Conservation (phyloP, 1,140 invertebrate species). For the Drosophila nigrodunni region DNA sequence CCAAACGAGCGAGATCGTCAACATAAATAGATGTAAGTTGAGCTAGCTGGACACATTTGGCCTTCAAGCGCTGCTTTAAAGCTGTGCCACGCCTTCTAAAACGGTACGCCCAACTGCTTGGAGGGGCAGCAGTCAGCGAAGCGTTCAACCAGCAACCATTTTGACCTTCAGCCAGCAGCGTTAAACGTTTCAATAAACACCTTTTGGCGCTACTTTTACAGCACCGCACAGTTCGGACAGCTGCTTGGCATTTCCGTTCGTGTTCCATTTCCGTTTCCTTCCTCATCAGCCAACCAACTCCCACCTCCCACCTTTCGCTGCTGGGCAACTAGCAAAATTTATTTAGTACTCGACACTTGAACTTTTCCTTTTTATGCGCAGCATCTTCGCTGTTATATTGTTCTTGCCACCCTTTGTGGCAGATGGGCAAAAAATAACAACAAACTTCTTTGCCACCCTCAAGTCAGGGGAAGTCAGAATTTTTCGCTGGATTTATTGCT, state of each 20-base stretch:
- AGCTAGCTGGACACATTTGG: not conserved
- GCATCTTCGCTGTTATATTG: not conserved
- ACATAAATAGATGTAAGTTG: not conserved
- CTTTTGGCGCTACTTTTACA: slow-evolving; percentile 11
- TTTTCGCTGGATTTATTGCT: slow-evolving; percentile 46
- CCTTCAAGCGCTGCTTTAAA: slow-evolving; percentile 10
- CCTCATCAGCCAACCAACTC: slow-evolving; percentile 45
- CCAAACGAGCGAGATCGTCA: slow-evolving; percentile 8
- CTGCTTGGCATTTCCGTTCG: slow-evolving; percentile 59
- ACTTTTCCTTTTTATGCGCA: slow-evolving; percentile 45
- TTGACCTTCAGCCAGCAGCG: slow-evolving; percentile 43
- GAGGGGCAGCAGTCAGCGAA: slow-evolving; percentile 4
- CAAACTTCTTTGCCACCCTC: not conserved
- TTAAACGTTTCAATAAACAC: slow-evolving; percentile 44
- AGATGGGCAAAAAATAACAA: not conserved
- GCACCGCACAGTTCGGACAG: slow-evolving; percentile 31
- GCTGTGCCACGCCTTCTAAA: not conserved
- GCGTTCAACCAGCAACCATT: slow-evolving; percentile 34
- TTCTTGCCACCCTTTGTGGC: slow-evolving; percentile 13
- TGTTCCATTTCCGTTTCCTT: slow-evolving; percentile 77
- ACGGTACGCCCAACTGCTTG: not conserved
- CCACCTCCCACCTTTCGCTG: not conserved
- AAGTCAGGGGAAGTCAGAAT: not conserved
- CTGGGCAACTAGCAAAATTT: slow-evolving; percentile 56
- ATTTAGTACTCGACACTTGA: slow-evolving; percentile 66